Conservation (phyloP, 1,140 invertebrate species). For the Anagrus nilaparvatae region DNA sequence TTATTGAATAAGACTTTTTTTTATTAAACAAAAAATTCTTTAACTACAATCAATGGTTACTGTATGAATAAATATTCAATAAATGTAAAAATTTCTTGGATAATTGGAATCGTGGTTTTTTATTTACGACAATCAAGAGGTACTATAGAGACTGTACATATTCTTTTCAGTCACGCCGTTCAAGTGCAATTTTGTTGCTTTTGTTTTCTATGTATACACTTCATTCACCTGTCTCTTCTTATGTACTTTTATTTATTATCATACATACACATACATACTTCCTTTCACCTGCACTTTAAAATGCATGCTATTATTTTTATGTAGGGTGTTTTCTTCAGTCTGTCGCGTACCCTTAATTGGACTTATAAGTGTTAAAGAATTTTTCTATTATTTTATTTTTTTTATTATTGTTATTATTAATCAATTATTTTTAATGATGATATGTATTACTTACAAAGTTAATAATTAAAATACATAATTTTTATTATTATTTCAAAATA, state of each 20-base stretch:
- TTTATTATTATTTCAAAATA: too few species aligned
- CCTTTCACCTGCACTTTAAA: constrained; percentile 12
- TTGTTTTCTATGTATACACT: constrained; percentile 31
- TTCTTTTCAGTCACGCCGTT: constrained; percentile 26
- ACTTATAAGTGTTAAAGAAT: constrained; percentile 13
- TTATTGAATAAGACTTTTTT: too few species aligned
- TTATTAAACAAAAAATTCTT: not conserved
- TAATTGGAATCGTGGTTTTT: constrained; percentile 36
- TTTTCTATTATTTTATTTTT: too few species aligned
- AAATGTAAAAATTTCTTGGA: constrained; percentile 34
- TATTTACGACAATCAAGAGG: constrained; percentile 4
- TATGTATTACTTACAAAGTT: too few species aligned
- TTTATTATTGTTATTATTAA: too few species aligned
- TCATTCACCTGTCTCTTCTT: constrained; percentile 11
- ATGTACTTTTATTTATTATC: too few species aligned
- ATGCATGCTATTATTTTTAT: too few species aligned
- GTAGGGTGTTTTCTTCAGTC: constrained; percentile 11
- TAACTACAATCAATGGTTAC: too few species aligned
- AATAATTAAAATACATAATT: too few species aligned
- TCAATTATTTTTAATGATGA: too few species aligned
- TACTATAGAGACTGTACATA: constrained; percentile 19
- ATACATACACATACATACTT: too few species aligned
- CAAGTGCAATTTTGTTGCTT: constrained; percentile 24
- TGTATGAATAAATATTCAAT: too few species aligned
- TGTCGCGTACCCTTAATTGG: constrained; percentile 10